Evolutionary conservation across 1,140 invertebrate genomes (phyloP).

Genomic region (Lanistes nyassanus): DNA sequence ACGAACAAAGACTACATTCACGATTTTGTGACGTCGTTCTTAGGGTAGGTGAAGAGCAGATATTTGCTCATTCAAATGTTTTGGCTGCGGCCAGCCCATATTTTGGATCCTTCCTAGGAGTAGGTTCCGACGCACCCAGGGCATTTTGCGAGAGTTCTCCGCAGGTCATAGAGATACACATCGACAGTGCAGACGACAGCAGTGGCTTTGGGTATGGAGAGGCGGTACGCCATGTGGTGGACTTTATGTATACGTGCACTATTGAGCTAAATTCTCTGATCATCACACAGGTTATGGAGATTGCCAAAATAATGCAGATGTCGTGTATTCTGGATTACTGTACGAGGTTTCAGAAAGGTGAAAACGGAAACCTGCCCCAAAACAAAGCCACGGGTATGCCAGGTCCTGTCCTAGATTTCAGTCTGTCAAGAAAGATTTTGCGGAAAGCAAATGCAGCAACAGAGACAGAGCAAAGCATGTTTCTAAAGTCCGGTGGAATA

Average conservation of each 20-base stretch:
- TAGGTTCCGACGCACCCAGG: constrained; percentile 48
- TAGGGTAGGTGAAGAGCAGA: constrained; percentile 57
- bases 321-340: constrained; percentile 48
- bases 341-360: constrained; percentile 40
- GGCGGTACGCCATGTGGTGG: constrained; percentile 60
- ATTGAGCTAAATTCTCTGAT: constrained; percentile 46
- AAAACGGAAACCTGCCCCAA: constrained; percentile 19
- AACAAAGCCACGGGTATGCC: constrained; percentile 21
- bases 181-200: constrained; percentile 49
- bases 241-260: constrained; percentile 64
- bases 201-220: constrained; percentile 40
- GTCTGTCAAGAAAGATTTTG: constrained; percentile 10
- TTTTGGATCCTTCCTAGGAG: constrained; percentile 59
- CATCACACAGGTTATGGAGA: constrained; percentile 57
- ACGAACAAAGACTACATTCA: constrained; percentile 55
- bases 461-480: constrained; percentile 31
- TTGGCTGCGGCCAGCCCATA: constrained; percentile 64
- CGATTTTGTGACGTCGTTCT: constrained; percentile 66
- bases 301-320: constrained; percentile 60
- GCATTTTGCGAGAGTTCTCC: constrained; percentile 61
- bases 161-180: constrained; percentile 65
- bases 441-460: constrained; percentile 29
- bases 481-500: constrained; percentile 23
- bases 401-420: constrained; percentile 1
- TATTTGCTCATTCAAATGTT: constrained; percentile 66